phyloP scores from a whole-genome alignment of 2,888 invertebrate species.

The Melanostoma mellinum region DNA sequence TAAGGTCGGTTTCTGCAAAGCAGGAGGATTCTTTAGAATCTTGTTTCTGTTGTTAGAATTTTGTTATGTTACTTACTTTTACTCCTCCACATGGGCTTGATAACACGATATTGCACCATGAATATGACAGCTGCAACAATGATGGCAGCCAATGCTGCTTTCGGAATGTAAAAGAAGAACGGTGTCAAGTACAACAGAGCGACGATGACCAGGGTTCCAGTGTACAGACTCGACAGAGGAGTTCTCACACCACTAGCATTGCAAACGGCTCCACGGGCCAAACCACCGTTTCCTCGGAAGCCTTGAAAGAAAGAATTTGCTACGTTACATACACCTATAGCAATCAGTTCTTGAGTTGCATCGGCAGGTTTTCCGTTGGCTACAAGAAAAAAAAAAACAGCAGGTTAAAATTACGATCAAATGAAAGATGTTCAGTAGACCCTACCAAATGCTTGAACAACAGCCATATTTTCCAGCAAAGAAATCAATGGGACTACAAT shows the following conservation, averaged over 20 bases:
- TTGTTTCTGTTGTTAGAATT: neutral
- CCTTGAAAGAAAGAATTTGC: conserved; percentile 93
- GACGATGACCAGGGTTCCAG: conserved; percentile 91
- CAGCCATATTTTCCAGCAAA: conserved; percentile 94
- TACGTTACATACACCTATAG: conserved; percentile 90
- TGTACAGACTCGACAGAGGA: conserved; percentile 91
- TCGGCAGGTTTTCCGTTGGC: conserved; percentile 91
- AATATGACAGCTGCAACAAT: conserved; percentile 96
- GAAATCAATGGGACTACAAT: conserved; percentile 93
- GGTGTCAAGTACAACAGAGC: conserved; percentile 94
- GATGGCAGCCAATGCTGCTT: conserved; percentile 92
- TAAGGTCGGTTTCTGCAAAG: conserved; percentile 90
- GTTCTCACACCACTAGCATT: conserved; percentile 95
- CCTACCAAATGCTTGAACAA: conserved; percentile 80
- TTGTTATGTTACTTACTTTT: conserved; percentile 86
- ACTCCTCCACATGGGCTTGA: conserved; percentile 94
- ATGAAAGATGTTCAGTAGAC: neutral
- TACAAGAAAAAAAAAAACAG: conserved; percentile 76
- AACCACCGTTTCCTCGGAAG: conserved; percentile 91
- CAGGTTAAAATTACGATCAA: neutral
- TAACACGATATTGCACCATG: conserved; percentile 94
- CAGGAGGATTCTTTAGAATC: conserved; percentile 12
- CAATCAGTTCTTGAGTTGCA: conserved; percentile 95
- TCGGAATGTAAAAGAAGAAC: conserved; percentile 93
- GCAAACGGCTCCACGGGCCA: conserved; percentile 93